Evolutionary conservation across 1,140 invertebrate species (phyloP), one percentile per base, ranked within the genome.

Genomic region (Capitella teleta): DNA sequence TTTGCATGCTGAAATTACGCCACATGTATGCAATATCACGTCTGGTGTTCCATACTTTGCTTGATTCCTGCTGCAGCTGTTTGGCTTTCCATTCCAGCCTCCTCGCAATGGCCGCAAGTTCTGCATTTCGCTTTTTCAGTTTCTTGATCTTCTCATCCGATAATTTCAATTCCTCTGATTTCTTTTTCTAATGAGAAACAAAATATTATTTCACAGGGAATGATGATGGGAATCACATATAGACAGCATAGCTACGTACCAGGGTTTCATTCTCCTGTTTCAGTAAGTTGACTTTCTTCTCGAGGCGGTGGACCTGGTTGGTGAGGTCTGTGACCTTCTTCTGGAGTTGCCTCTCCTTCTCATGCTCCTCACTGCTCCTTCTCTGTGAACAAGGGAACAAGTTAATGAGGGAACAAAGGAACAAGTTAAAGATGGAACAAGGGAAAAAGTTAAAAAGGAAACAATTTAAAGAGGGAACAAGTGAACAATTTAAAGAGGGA

Each of bases 11-110:
- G 30, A 32, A 32, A n/a, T n/a, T n/a, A n/a, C n/a, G n/a, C n/a
- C n/a, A n/a, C n/a, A 37, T 37, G 16, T n/a, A 37, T 6, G 8
- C 21, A 19, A 37, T 21, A n/a, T 37, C 21, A 19, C 16, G 21
- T 21, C 38, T 40, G 38, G n/a, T n/a, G n/a, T n/a, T n/a, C n/a
- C n/a, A n/a, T 32, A 36, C 49, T 53, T 44, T 54, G 43, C 16
- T 49, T 56, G 43, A 45, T 51, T 54, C 63, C 57, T 65, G 61
- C 47, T 75, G 70, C 23, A 74, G 53, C 55, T 61, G 60, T 58
- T 70, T 73, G 3, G 70, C 66, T 56, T 74, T 74, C 34, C 74
- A 70, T 49, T 75, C 73, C 52, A 74, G 56, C 44, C 72, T 62
- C 37, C 66, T 61, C 16, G 72, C 73, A 52, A 72, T 72, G 53